phyloP scores from a whole-genome alignment of 2,888 invertebrate species.

The Ariolimax columbianus region DNA sequence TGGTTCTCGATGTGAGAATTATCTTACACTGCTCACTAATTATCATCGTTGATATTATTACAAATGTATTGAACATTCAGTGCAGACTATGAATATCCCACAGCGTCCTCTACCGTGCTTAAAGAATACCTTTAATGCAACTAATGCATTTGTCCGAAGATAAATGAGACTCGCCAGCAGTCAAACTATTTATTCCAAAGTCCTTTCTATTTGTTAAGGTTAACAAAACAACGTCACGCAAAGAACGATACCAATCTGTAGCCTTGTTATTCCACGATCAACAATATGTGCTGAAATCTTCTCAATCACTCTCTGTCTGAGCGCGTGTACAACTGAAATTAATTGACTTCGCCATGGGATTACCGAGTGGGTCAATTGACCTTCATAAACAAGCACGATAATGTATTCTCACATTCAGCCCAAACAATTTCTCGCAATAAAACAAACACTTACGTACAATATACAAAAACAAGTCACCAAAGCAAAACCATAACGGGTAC shows the following conservation, averaged over 20 bases:
- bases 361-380: neutral
- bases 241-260: neutral
- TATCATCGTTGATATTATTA: too few relatives aligned
- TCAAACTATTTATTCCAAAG: neutral
- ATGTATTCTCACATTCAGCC: neutral
- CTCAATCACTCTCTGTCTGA: neutral
- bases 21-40: too few relatives aligned
- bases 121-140: too few relatives aligned
- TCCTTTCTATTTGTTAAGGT: neutral
- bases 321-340: neutral
- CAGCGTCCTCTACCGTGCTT: neutral
- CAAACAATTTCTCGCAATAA: neutral
- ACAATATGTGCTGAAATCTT: constrained; percentile 17
- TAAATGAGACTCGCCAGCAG: neutral
- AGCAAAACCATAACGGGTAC: neutral
- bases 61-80: too few relatives aligned
- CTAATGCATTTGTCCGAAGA: neutral
- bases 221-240: constrained; percentile 17
- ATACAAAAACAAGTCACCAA: neutral
- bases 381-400: constrained; percentile 1
- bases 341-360: neutral
- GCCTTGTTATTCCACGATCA: neutral
- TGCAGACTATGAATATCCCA: neutral
- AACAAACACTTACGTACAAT: neutral
- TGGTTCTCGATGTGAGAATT: too few relatives aligned